Evolutionary conservation across 2,888 invertebrate species (phyloP).

Genomic region (Stomorhina lunata): DNA sequence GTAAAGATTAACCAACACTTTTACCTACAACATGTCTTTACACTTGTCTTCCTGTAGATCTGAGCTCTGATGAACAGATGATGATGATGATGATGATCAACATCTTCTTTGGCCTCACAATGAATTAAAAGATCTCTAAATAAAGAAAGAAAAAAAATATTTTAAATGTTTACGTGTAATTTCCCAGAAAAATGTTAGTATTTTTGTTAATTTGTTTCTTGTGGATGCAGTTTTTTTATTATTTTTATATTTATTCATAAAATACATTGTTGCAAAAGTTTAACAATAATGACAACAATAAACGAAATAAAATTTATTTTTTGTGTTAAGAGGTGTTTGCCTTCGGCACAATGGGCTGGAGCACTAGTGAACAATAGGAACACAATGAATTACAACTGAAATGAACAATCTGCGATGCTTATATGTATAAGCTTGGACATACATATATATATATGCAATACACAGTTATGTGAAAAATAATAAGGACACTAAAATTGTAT

Average conservation of each 20-base stretch:
- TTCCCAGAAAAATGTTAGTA: constrained; percentile 37
- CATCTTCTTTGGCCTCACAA: not conserved
- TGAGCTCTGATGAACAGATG: not conserved
- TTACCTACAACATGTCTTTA: not conserved
- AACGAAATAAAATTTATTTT: constrained; percentile 7
- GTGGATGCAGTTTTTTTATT: not conserved
- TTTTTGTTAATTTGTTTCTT: constrained; percentile 8
- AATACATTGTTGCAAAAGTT: constrained; percentile 56
- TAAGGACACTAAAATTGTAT: too few species aligned
- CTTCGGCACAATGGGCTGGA: constrained; percentile 52
- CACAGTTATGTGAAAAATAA: too few species aligned
- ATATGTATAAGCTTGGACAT: not conserved
- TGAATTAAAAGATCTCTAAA: not conserved
- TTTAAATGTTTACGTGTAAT: constrained; percentile 36
- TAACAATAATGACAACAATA: constrained; percentile 42
- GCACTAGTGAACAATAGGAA: not conserved
- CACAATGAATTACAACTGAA: constrained; percentile 16
- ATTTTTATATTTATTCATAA: constrained; percentile 19
- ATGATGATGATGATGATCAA: not conserved
- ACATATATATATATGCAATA: not conserved
- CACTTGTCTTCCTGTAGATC: not conserved
- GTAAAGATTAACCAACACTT: not conserved
- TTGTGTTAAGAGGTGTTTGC: constrained; percentile 54
- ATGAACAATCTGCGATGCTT: too few species aligned
- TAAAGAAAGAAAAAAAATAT: not conserved